Conservation (phyloP, 1,140 invertebrate genomes). For the Holotrichia oblita region DNA sequence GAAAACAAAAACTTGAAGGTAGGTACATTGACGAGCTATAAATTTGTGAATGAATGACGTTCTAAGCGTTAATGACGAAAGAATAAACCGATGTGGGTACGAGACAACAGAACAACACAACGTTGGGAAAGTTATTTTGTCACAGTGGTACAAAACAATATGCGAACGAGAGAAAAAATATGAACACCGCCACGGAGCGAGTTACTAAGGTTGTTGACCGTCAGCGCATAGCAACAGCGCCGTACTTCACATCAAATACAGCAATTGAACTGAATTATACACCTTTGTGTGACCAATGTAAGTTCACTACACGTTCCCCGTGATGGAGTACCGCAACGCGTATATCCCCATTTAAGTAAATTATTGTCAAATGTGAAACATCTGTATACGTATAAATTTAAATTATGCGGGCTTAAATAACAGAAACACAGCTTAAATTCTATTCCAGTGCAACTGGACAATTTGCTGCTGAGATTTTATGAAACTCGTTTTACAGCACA, state of each 20-base stretch:
- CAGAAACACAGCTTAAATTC: background rate
- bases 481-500: background rate
- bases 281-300: conserved; percentile 28
- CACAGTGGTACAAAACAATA: conserved; percentile 11
- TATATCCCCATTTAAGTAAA: conserved; percentile 11
- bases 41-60: background rate
- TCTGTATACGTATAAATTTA: conserved; percentile 16
- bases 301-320: conserved; percentile 10
- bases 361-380: background rate
- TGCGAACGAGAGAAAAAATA: conserved; percentile 8
- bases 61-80: background rate
- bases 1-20: background rate
- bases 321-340: background rate
- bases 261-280: conserved; percentile 37
- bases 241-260: conserved; percentile 31
- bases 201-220: conserved; percentile 29
- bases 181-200: conserved; percentile 17
- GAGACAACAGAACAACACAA: background rate
- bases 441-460: background rate
- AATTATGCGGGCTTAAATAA: conserved; percentile 1
- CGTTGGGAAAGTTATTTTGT: conserved; percentile 20
- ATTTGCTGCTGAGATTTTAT: background rate
- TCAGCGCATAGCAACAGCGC: conserved; percentile 31
- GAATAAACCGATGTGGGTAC: conserved; percentile 4
- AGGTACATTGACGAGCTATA: background rate